Evolutionary conservation across 92 coral and sea anemone genomes (phyloP).

Genomic region (Pocillopora grandis): DNA sequence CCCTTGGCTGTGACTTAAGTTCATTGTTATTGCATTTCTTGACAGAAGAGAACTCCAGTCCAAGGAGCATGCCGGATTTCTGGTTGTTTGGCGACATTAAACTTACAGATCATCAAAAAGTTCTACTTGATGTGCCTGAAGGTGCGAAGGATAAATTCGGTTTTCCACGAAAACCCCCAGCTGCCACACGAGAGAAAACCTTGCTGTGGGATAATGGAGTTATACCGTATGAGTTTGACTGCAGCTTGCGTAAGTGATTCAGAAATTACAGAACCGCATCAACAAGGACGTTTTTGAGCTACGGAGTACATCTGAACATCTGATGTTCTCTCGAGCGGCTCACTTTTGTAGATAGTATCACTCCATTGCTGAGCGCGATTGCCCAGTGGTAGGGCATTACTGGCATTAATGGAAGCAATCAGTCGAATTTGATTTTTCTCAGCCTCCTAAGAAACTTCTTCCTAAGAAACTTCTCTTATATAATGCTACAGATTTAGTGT

Average conservation of each 20-base stretch:
- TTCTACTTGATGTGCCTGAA: conserved; percentile 45
- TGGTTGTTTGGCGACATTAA: conserved; percentile 70
- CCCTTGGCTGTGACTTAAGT: not conserved
- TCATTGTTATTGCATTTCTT: not conserved
- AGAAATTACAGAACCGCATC: not conserved
- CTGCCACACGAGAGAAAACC: conserved; percentile 67
- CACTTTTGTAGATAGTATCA: too few relatives aligned
- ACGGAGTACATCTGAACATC: too few relatives aligned
- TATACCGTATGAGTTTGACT: conserved; percentile 74
- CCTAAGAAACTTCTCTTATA: too few relatives aligned
- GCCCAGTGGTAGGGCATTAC: too few relatives aligned
- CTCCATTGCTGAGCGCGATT: too few relatives aligned
- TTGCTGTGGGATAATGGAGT: conserved; percentile 75
- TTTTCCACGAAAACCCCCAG: conserved; percentile 36
- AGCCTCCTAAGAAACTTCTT: too few relatives aligned
- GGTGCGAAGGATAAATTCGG: not conserved
- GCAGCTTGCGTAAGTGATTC: conserved; percentile 73
- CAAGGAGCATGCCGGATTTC: conserved; percentile 41
- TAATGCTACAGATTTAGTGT: too few relatives aligned
- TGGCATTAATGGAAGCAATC: too few relatives aligned
- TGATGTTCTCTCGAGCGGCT: too few relatives aligned
- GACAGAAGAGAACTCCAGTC: conserved; percentile 41
- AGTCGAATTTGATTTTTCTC: too few relatives aligned
- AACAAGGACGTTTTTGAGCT: too few relatives aligned
- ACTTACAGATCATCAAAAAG: conserved; percentile 45